Evolutionary conservation across 2,113 vertebrate species (phyloP).

Genomic region (Nipponia nippon): DNA sequence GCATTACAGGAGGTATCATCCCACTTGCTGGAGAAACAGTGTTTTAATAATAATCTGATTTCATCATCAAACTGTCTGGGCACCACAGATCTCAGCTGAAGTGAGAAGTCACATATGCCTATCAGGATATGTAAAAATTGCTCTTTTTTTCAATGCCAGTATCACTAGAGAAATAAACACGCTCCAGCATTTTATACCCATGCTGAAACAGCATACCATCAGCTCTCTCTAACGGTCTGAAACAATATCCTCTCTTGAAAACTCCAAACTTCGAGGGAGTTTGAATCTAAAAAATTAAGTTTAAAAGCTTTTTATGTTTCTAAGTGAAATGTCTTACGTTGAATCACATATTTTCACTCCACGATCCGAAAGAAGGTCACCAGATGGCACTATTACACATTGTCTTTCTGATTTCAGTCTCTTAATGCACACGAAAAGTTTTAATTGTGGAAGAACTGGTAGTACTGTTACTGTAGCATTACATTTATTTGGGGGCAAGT

Average conservation of each 20-base stretch:
- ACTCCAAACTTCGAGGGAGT: not conserved
- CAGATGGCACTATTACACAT: slow-evolving; percentile 48
- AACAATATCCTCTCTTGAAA: not conserved
- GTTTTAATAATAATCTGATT: not conserved
- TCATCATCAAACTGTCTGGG: not conserved
- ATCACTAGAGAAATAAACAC: not conserved
- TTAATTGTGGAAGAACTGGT: not conserved
- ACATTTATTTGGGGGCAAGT: not conserved
- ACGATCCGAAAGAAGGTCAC: not conserved
- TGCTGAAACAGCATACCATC: not conserved
- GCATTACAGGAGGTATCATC: not conserved
- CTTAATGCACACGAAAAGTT: not conserved
- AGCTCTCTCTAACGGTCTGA: not conserved
- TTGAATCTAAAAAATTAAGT: not conserved
- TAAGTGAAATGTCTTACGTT: not conserved
- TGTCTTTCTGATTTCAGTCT: not conserved
- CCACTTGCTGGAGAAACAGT: not conserved
- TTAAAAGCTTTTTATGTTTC: not conserved
- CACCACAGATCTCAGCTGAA: not conserved
- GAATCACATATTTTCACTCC: not conserved
- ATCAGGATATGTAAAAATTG: not conserved
- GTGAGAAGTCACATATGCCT: not conserved
- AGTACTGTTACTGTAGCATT: not conserved
- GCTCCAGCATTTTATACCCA: not conserved
- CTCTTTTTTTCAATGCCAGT: not conserved